A percentile compares a stretch with the other conserved stretches of the same genome.
Evolutionary conservation across 2,113 vertebrate species (phyloP).

Genomic region (Balaeniceps rex): DNA sequence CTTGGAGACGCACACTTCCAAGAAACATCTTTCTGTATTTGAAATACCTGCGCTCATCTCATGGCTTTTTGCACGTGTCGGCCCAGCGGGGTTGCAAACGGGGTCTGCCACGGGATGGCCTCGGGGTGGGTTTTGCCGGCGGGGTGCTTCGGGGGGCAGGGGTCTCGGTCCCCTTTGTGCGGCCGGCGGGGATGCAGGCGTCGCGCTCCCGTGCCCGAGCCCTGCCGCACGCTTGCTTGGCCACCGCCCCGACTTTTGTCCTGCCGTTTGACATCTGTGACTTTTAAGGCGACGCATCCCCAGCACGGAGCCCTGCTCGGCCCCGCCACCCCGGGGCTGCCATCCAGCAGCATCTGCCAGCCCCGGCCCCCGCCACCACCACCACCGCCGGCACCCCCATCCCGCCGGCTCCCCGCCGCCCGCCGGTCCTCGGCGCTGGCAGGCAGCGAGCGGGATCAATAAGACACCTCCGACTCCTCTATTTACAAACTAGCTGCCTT

Average conservation of each 20-base stretch:
- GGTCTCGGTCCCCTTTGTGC: rapidly evolving
- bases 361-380: background rate
- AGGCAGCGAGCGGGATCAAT: conserved; percentile 77
- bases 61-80: rapidly evolving
- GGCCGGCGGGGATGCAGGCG: rapidly evolving
- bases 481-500: conserved; percentile 85
- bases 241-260: conserved; percentile 4
- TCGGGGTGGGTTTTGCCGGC: rapidly evolving
- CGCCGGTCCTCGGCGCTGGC: conserved; percentile 52
- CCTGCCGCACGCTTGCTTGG: background rate
- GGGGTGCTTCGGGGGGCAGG: background rate
- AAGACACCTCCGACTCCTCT: conserved; percentile 74
- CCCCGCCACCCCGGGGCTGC: background rate
- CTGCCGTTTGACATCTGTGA: conserved; percentile 38
- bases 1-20: background rate
- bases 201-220: rapidly evolving
- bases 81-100: rapidly evolving
- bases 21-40: background rate
- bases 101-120: background rate
- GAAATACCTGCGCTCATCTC: background rate
- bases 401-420: conserved; percentile 60
- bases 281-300: background rate
- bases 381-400: background rate
- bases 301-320: background rate
- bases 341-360: conserved; percentile 22